Conservation (phyloP, 2,797 vertebrate genomes). For the Poeciliopsis presidionis region DNA sequence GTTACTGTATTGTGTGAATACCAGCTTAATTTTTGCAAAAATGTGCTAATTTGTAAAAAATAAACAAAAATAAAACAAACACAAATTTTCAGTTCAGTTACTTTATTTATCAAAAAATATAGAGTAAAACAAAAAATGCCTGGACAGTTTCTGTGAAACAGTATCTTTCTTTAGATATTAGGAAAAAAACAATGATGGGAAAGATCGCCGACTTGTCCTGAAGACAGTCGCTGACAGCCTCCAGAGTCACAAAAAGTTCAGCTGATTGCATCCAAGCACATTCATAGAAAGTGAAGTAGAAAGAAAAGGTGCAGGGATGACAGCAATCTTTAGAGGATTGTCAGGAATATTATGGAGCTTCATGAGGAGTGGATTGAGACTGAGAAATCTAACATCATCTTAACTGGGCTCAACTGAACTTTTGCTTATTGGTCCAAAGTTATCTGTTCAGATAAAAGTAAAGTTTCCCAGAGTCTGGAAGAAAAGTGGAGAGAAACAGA, state of each 20-base stretch:
- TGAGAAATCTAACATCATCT: neutral
- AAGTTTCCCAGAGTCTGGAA: neutral
- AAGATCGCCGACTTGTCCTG: neutral
- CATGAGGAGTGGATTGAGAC: neutral
- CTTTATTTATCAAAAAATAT: neutral
- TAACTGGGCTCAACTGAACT: neutral
- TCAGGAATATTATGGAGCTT: neutral
- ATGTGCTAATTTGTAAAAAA: neutral
- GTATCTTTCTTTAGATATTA: neutral
- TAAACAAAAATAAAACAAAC: neutral
- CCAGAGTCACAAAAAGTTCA: neutral
- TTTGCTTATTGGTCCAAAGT: neutral
- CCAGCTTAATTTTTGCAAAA: neutral
- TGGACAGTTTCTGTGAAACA: neutral
- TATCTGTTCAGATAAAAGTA: neutral
- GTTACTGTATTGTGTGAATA: neutral
- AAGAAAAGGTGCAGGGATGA: neutral
- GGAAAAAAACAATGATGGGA: neutral
- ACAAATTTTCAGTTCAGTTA: neutral
- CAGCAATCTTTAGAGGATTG: neutral
- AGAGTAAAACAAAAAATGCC: neutral
- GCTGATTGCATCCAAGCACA: neutral
- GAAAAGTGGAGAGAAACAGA: neutral
- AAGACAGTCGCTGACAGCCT: neutral
- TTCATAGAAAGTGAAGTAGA: neutral